Evolutionary conservation across 1,140 invertebrate species (phyloP).

Genomic region (Andricus grossulariae): DNA sequence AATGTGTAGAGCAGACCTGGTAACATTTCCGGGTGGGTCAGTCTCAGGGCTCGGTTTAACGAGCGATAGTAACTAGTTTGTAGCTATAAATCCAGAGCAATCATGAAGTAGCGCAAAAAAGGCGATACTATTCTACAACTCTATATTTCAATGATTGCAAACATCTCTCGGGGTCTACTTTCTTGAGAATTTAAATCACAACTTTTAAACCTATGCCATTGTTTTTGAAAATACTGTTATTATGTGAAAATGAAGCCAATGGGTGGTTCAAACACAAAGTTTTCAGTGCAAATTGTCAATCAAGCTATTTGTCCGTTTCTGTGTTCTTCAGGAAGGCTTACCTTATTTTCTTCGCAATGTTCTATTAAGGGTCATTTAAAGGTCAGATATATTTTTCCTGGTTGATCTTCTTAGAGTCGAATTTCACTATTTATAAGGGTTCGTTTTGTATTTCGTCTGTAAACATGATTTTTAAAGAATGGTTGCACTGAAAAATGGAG

Average conservation of each 20-base stretch:
- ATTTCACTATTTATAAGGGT: too few relatives aligned
- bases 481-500: too few relatives aligned
- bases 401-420: too few relatives aligned
- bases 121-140: constrained; percentile 7
- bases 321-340: neutral
- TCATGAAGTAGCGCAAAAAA: constrained; percentile 3
- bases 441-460: too few relatives aligned
- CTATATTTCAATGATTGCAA: neutral
- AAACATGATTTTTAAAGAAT: too few relatives aligned
- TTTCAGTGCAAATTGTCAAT: neutral
- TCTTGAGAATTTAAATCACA: constrained; percentile 3
- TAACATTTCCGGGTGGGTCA: neutral
- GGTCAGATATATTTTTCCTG: too few relatives aligned
- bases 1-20: neutral
- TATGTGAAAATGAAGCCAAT: neutral
- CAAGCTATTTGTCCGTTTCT: neutral
- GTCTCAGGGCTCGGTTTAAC: neutral
- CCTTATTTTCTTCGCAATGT: too few relatives aligned
- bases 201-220: neutral
- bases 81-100: neutral
- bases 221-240: neutral
- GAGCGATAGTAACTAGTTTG: neutral
- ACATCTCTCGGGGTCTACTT: neutral
- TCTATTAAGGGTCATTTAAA: too few relatives aligned
- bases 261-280: neutral